Evolutionary conservation across 2,113 vertebrate species (phyloP), one percentile per base, ranked within the genome.

Genomic region (Delphinus delphis): DNA sequence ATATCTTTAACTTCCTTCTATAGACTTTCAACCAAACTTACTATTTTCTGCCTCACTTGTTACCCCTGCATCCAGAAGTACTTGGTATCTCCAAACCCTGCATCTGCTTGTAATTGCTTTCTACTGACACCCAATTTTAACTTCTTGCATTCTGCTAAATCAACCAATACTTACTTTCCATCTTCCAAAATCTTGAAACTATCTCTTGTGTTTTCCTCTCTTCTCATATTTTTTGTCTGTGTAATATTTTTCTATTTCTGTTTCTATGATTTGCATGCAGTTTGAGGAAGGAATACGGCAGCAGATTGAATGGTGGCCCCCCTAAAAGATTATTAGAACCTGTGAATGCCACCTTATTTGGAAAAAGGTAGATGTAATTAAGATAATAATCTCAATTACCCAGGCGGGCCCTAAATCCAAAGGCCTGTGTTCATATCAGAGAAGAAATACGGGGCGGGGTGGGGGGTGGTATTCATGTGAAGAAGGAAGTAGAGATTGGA

Each of bases 151-250:
- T 84, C 17, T 77, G 9, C 68, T 90, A 67, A 58, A 86, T 90
- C 55, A 76, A 86, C 15, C 55, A 63, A 65, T 77, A 92, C 5
- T 76, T n/a, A 95, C 21, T 71, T 44, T 77, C 4, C 2, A 86
- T 44, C 21, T 96, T 90, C 41, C 5, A 90, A 95, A 88, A 55
- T 80, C 62, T 47, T 83, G 36, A 94, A 89, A 71, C 15, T 65
- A 68, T 80, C 25, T 60, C 41, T 81, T 60, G 7, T 67, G 11
- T 38, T 63, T 92, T 71, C 65, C 12, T 68, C 18, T 83, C 20
- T 70, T 94, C n/a, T 83, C 41, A 65, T 65, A 81, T 55, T 47
- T 87, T 87, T 87, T 79, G 26, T 31, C 2, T 79, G 2, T 60
- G 38, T 67, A 67, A 76, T 79, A 73, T 92, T 80, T 88, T 80